Base-by-base conservation (phyloP, 2,113 vertebrate genomes). In the Leptobrachium ailaonicum region DNA sequence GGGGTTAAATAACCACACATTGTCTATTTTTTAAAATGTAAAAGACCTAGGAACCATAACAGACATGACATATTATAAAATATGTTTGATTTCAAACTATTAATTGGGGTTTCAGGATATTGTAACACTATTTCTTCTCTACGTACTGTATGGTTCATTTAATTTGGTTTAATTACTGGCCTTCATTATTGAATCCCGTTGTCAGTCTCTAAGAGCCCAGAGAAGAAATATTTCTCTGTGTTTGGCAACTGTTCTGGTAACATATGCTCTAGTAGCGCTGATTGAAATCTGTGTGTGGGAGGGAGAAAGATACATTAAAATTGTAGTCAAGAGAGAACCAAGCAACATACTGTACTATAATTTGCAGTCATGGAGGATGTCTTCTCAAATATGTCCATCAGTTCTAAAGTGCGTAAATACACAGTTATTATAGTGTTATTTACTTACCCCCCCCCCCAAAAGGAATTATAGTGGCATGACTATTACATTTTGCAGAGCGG, bases 191-290 rank as follows among this genome's bases (percentile, higher is more conserved):
- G 44, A 44, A 4, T 75, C 56, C 13, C 66, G 45, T 47, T 41
- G 73, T 75, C 73, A 75, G 32, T 66, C 62, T 53, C 20, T 42
- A 50, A 44, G 20, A 66, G 11, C 62, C 64, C 62, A 41, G 4
- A 66, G 73, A 12, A 45, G 56, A 66, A 45, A 66, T 66, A 75
- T 14, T 40, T 50, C 63, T 75, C 56, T 75, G n/a, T 50, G 32
- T 75, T 50, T 66, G 62, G 44, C 44, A 66, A 10, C 44, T 66
- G 41, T 66, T 20, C 73, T 66, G 41, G 66, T 75, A 6, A 32
- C 13, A 53, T 41, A 3, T 58, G 58, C 12, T 73, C 41, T 12
- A 12, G 20, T 53, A 53, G 2, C 7, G 12, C 2, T 75, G 73
- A 66, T 66, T 53, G 4, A 75, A 75, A 64, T 50, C 60, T 32